Base-by-base conservation (phyloP, 2,113 vertebrate genomes). In the Atherinomorus stipes region DNA sequence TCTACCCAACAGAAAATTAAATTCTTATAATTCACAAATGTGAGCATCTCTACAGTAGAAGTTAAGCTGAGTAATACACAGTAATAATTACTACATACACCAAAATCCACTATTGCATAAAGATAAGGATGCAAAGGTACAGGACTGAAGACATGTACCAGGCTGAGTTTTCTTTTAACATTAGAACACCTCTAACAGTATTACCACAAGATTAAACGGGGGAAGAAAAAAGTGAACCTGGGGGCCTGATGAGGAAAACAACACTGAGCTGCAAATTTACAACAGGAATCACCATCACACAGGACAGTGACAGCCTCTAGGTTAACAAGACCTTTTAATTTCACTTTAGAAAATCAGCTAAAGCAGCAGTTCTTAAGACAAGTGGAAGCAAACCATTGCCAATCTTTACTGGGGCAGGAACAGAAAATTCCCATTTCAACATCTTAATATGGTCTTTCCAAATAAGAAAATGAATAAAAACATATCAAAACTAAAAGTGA, bases 301-400 rank as follows among this genome's bases (percentile, higher is more conserved):
- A 53, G 58, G 57, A 44, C 57, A 28, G 34, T 40, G 68, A 45
- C 12, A 61, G 49, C 66, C 58, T 69, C 40, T 23, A 56, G 58
- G 34, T 38, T 42, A 49, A 22, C 23, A 26, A 76, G 11, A 69
- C 65, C 59, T 49, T 76, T 53, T 69, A 62, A 69, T 69, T 76
- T 54, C 15, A 28, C 19, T 62, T 76, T 49, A 12, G 10, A 69
- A 44, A 62, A 45, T n/a, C 57, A 76, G 22, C 28, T 60, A 19
- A 60, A 75, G 56, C 47, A 53, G 45, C 13, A 59, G 37, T 53
- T 63, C 31, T 58, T 64, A 44, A 19, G 42, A 74, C 28, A 58
- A 47, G n/a, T 50, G 37, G 38, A 64, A 44, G 12, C 53, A 69
- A 69, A 50, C 34, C 15, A 25, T 23, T 19, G 54, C 19, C n/a